Evolutionary conservation across 2,797 vertebrate genomes (phyloP), one percentile per base, ranked within the genome.

Genomic region (Morus bassanus): DNA sequence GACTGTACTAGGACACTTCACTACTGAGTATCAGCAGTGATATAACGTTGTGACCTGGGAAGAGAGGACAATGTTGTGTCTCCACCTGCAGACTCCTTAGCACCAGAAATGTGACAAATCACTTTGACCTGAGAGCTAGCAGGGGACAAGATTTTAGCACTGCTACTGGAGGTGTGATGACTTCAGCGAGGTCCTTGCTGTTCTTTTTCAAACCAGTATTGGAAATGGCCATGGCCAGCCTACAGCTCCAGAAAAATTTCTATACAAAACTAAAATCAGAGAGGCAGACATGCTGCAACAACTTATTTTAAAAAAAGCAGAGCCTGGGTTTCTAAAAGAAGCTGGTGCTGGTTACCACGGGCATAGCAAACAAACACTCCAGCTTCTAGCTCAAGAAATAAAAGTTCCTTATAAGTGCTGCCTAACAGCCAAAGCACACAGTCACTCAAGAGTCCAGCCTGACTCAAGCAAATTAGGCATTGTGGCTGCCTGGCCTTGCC

Each of bases 41-140:
- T 18, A 13, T 0, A 51, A 28, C 30, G 10, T 17, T 1, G 2
- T 17, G 83, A 16, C 24, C 30, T 11, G 46, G 25, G n/a, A 33
- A 16, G 35, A 18, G 46, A 41, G 19, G 19, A 15, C 10, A 18
- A 11, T 0, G 2, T 6, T 43, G 28, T 2, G 25, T 30, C 46
- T 59, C 35, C 21, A 4, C 37, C 54, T 35, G 63, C 4, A 3
- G 25, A 2, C 7, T 41, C 22, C 18, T 23, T 43, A 23, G 45
- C 78, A 41, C 9, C 43, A 60, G 72, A 11, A 48, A 8, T 9
- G 23, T 0, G 8, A 28, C 81, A 70, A 45, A 13, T 17, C 25
- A 1, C 64, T 56, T 37, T 45, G 56, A 64, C 14, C 24, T 2
- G 27, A 30, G 53, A 28, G 48, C n/a, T 6, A 4, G 35, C 24